Conservation (phyloP, 2,797 vertebrate genomes). For the Chromobotia macracanthus region DNA sequence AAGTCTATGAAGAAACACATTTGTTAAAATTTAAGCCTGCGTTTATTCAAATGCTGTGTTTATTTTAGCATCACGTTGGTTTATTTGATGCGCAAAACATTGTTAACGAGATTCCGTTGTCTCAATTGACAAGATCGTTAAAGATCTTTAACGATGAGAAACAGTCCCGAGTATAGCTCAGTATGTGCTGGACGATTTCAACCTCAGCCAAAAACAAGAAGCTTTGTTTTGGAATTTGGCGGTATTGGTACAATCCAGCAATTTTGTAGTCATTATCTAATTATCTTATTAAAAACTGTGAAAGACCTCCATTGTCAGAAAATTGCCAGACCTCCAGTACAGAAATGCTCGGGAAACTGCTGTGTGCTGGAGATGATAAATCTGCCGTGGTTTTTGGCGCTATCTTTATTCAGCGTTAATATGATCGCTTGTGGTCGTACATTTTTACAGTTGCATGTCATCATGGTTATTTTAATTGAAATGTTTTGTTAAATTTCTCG, state of each 20-base stretch:
- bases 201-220: constrained; percentile 32
- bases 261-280: constrained; percentile 48
- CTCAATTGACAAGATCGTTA: too few relatives aligned
- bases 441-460: constrained; percentile 2
- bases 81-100: constrained; percentile 66
- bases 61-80: constrained; percentile 62
- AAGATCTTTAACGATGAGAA: too few relatives aligned
- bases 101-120: constrained; percentile 55
- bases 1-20: too few relatives aligned
- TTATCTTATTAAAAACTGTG: constrained; percentile 53
- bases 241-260: constrained; percentile 42
- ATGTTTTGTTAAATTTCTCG: neutral
- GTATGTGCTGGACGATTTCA: neutral
- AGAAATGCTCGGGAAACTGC: constrained; percentile 54
- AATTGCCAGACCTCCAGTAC: constrained; percentile 33
- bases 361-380: constrained; percentile 27
- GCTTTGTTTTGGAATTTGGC: constrained; percentile 50
- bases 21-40: too few relatives aligned
- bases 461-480: neutral
- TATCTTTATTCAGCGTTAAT: neutral
- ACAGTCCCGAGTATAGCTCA: too few relatives aligned
- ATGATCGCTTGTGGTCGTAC: neutral
- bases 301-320: constrained; percentile 54
- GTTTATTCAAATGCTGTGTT: constrained; percentile 56
- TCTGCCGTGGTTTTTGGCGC: constrained; percentile 2